Conservation (phyloP, 2,888 invertebrate species). For the Didymodactylos carnosus region DNA sequence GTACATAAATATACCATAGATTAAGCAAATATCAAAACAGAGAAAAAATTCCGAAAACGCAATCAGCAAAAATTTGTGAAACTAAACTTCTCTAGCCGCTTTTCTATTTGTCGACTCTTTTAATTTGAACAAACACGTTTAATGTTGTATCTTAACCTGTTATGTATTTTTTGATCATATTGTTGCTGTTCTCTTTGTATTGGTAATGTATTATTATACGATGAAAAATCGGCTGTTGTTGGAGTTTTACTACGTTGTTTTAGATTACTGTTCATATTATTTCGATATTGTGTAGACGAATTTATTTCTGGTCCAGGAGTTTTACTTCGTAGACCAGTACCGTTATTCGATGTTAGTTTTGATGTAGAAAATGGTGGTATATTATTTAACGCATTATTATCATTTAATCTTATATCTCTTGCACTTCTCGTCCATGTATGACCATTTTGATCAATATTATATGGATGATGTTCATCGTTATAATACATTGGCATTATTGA, state of each 20-base stretch:
- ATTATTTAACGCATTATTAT: background rate
- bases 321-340: constrained; percentile 24
- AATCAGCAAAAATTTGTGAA: too few species aligned
- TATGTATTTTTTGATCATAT: too few species aligned
- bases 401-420: constrained; percentile 1
- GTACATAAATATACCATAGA: too few species aligned
- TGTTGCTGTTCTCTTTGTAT: too few species aligned
- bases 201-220: background rate
- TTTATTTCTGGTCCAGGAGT: constrained; percentile 33
- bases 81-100: background rate
- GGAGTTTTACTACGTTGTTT: constrained; percentile 32
- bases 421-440: background rate
- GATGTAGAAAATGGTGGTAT: background rate
- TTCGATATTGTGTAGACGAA: constrained; percentile 20
- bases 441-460: too few species aligned
- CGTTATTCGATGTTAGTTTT: background rate
- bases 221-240: constrained; percentile 15
- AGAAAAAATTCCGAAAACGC: too few species aligned
- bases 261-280: constrained; percentile 27
- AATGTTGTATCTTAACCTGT: too few species aligned
- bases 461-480: too few species aligned
- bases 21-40: too few species aligned
- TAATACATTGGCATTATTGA: too few species aligned
- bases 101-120: too few species aligned
- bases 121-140: too few species aligned